These are phyloP conservation scores for Orientallactaga sibirica DNA, from an alignment of 2,797 vertebrate species.

Conservation along the genomic window DNA sequence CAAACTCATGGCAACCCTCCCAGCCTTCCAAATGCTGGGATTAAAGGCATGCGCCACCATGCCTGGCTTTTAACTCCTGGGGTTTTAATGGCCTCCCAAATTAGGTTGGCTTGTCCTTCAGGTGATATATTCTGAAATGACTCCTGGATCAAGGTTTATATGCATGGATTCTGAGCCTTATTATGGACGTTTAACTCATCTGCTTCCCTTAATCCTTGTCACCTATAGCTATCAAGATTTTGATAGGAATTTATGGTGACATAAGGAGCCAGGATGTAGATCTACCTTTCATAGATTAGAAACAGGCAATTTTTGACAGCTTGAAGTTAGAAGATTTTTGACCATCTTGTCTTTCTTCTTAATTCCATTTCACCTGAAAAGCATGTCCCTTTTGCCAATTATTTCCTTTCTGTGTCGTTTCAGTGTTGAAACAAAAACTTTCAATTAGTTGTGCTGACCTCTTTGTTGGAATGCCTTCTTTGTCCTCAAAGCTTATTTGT, in stretches of 20 bases:
- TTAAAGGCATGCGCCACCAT: too few relatives aligned
- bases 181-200: conserved; percentile 24
- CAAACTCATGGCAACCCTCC: too few relatives aligned
- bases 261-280: background rate
- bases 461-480: conserved; percentile 69
- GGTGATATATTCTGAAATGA: conserved; percentile 48
- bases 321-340: conserved; percentile 58
- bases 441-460: conserved; percentile 51
- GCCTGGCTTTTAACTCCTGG: too few relatives aligned
- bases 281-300: conserved; percentile 22
- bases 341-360: conserved; percentile 37
- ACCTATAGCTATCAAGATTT: conserved; percentile 45
- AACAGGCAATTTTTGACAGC: conserved; percentile 23
- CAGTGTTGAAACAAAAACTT: conserved; percentile 64
- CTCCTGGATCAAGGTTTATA: conserved; percentile 44
- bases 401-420: conserved; percentile 50
- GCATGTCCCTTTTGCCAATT: conserved; percentile 40
- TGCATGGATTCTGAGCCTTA: conserved; percentile 37
- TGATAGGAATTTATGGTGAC: conserved; percentile 13
- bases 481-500: conserved; percentile 80
- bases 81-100: conserved; percentile 45
- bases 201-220: conserved; percentile 46
- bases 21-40: too few relatives aligned
- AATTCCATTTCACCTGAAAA: conserved; percentile 64
- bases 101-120: conserved; percentile 21